These are phyloP conservation scores for Lithophane socia DNA, from an alignment of 2,888 invertebrate genomes.

Conservation along the genomic window DNA sequence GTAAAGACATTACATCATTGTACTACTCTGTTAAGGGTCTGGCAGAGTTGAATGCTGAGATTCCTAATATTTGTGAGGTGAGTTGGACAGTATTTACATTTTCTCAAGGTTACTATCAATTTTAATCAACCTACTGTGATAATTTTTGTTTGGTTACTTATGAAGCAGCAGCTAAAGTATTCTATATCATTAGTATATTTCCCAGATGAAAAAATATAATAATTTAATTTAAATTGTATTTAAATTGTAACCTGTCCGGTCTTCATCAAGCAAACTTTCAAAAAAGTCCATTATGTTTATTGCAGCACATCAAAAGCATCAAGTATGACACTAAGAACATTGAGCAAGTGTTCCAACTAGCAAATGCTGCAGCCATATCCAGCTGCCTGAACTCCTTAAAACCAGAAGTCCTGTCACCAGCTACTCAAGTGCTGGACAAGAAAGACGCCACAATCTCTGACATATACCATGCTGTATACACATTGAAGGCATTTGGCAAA, in stretches of 20 bases:
- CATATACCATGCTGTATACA: constrained; percentile 93
- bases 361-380: constrained; percentile 91
- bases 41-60: constrained; percentile 91
- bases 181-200: background rate
- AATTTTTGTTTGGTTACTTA: no score
- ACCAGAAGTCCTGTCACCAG: constrained; percentile 86
- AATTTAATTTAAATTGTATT: background rate
- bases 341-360: constrained; percentile 92
- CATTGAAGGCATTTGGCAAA: constrained; percentile 93
- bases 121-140: background rate
- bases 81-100: constrained; percentile 53
- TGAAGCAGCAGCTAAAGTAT: background rate
- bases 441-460: constrained; percentile 92
- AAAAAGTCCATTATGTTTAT: constrained; percentile 19
- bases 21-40: constrained; percentile 94
- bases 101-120: background rate
- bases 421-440: constrained; percentile 91
- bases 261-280: background rate
- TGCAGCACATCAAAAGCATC: constrained; percentile 79
- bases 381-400: constrained; percentile 88
- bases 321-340: constrained; percentile 83
- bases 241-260: no score
- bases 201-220: background rate
- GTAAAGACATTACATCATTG: constrained; percentile 91
- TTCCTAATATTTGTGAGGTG: constrained; percentile 92